Evolutionary conservation across 1,140 invertebrate genomes (phyloP).

Genomic region (Eupeodes corollae): DNA sequence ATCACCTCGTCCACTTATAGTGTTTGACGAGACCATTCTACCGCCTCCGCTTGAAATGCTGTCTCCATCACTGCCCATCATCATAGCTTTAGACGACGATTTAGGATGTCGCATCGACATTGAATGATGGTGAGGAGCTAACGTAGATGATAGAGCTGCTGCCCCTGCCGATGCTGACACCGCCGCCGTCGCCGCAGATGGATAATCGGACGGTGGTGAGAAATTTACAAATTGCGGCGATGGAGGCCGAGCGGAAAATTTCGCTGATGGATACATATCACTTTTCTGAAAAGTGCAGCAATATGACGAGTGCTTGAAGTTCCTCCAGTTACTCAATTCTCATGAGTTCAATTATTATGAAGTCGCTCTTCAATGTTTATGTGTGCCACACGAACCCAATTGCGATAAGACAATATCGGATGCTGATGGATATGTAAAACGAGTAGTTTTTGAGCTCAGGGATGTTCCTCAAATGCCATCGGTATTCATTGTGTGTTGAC

Average conservation of each 20-base stretch:
- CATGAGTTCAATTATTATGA: too few relatives aligned
- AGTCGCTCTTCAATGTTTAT: too few relatives aligned
- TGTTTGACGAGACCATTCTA: constrained; percentile 9
- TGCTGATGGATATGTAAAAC: too few relatives aligned
- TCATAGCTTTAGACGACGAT: constrained; percentile 1
- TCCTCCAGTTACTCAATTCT: too few relatives aligned
- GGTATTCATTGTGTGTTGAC: too few relatives aligned
- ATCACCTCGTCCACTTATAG: constrained; percentile 15
- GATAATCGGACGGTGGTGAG: constrained; percentile 24
- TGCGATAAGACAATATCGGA: too few relatives aligned
- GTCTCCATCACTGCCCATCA: not conserved
- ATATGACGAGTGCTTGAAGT: too few relatives aligned
- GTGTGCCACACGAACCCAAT: too few relatives aligned
- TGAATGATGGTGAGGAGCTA: constrained; percentile 8
- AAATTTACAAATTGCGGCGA: constrained; percentile 30
- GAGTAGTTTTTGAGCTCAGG: too few relatives aligned
- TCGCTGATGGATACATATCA: constrained; percentile 7
- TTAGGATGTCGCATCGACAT: constrained; percentile 17
- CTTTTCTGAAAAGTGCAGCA: too few relatives aligned
- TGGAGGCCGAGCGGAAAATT: constrained; percentile 28
- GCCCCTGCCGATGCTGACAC: constrained; percentile 2
- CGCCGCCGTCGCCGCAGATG: constrained; percentile 9
- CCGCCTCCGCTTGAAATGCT: not conserved
- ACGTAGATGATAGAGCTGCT: not conserved
- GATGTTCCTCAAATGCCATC: too few relatives aligned